phyloP scores from a whole-genome alignment of 2,113 vertebrate species.

The Indicator maculatus region DNA sequence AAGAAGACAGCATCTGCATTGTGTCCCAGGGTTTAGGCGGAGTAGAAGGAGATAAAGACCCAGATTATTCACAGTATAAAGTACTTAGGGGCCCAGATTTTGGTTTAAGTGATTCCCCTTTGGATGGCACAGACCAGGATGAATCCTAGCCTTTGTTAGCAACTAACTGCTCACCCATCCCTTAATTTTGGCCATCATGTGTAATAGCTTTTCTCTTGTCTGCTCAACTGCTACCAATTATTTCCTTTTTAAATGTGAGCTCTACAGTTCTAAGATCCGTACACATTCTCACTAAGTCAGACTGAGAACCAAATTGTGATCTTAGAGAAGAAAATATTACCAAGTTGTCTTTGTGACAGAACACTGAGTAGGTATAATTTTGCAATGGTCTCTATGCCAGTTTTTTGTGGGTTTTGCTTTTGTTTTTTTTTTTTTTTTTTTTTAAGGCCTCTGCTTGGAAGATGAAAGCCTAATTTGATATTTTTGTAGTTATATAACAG shows the following conservation, averaged over 20 bases:
- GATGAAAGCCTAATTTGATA: conserved; percentile 75
- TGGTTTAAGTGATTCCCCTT: conserved; percentile 20
- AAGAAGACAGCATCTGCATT: background rate
- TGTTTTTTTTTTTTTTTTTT: conserved; percentile 49
- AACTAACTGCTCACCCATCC: background rate
- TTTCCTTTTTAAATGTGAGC: conserved; percentile 54
- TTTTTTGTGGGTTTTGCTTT: conserved; percentile 29
- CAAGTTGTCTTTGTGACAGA: conserved; percentile 81
- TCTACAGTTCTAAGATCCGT: conserved; percentile 36
- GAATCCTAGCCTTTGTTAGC: conserved; percentile 15
- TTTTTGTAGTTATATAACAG: conserved; percentile 81
- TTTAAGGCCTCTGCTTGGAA: conserved; percentile 62
- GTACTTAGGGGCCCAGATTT: conserved; percentile 30
- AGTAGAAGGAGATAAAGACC: conserved; percentile 41
- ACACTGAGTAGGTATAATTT: conserved; percentile 80
- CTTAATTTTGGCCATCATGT: background rate
- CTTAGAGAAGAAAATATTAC: conserved; percentile 73
- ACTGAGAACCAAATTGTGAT: conserved; percentile 71
- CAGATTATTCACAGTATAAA: conserved; percentile 5
- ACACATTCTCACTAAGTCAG: conserved; percentile 66
- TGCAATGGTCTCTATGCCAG: conserved; percentile 72
- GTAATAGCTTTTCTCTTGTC: background rate
- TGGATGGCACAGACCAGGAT: background rate
- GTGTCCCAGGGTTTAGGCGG: background rate
- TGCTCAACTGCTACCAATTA: conserved; percentile 66